phyloP scores from a whole-genome alignment of 2,888 invertebrate genomes.

The Thyatira batis region DNA sequence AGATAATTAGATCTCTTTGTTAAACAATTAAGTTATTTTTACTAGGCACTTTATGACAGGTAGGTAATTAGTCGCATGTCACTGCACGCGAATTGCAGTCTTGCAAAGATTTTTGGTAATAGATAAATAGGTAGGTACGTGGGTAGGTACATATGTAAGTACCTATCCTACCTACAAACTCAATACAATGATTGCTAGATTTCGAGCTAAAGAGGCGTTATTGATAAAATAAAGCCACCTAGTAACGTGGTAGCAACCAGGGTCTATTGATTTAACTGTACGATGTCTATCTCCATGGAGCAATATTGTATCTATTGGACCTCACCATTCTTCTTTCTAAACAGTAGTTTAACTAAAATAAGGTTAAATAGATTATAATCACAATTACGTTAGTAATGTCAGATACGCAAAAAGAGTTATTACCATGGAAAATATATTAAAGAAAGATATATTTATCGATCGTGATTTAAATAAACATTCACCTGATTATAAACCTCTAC shows the following conservation, averaged over 20 bases:
- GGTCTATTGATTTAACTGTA: neutral
- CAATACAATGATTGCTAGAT: too few species aligned
- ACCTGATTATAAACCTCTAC: slow-evolving; percentile 53
- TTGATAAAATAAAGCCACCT: neutral
- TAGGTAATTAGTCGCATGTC: too few species aligned
- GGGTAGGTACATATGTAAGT: neutral
- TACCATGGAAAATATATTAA: slow-evolving; percentile 56
- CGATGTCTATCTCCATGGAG: neutral
- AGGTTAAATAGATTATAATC: neutral
- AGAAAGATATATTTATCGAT: slow-evolving; percentile 56
- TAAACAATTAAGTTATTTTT: too few species aligned
- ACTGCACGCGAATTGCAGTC: too few species aligned
- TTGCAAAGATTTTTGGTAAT: too few species aligned
- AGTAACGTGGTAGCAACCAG: neutral
- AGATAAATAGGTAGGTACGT: too few species aligned
- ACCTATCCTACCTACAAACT: neutral
- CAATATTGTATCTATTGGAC: neutral
- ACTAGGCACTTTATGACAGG: too few species aligned
- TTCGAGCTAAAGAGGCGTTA: too few species aligned
- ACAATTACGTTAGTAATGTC: too few species aligned
- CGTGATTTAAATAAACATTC: slow-evolving; percentile 47
- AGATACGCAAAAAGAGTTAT: neutral
- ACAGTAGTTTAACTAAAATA: neutral
- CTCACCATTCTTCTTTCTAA: neutral
- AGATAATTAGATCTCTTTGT: too few species aligned